These are phyloP conservation scores for Agrypnus murinus DNA, from an alignment of 2,888 invertebrate genomes.

Conservation along the genomic window DNA sequence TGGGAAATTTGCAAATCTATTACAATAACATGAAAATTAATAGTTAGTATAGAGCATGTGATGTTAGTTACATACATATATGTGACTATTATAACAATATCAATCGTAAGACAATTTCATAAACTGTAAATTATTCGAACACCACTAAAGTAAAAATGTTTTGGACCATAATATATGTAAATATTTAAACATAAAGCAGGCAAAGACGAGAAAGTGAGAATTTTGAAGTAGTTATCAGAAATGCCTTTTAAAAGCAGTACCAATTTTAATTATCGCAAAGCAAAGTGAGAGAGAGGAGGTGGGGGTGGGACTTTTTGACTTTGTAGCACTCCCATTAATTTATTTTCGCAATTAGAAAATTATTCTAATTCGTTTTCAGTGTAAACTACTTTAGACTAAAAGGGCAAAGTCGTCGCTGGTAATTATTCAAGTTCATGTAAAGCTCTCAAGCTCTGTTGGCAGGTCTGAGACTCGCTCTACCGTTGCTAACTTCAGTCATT, in stretches of 20 bases:
- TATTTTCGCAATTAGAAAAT: slow-evolving; percentile 53
- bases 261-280: slow-evolving; percentile 21
- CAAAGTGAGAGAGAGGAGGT: slow-evolving; percentile 6
- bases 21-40: too few species aligned
- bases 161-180: too few species aligned
- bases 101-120: too few species aligned
- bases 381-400: slow-evolving; percentile 64
- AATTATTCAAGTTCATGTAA: slow-evolving; percentile 69
- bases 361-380: slow-evolving; percentile 64
- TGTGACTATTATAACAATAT: too few species aligned
- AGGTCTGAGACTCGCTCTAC: slow-evolving; percentile 62
- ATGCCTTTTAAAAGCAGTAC: slow-evolving; percentile 15
- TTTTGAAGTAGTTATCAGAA: slow-evolving; percentile 7
- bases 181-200: too few species aligned
- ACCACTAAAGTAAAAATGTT: too few species aligned
- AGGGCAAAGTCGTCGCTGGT: slow-evolving; percentile 67
- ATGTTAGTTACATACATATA: too few species aligned
- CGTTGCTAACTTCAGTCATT: slow-evolving; percentile 68
- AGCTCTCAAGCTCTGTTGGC: slow-evolving; percentile 67
- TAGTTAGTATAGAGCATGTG: too few species aligned
- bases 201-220: not conserved
- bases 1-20: too few species aligned
- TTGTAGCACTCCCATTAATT: slow-evolving; percentile 44
- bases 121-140: too few species aligned
- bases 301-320: slow-evolving; percentile 33